Evolutionary conservation across 2,113 vertebrate species (phyloP).

Genomic region (Tor tambroides): DNA sequence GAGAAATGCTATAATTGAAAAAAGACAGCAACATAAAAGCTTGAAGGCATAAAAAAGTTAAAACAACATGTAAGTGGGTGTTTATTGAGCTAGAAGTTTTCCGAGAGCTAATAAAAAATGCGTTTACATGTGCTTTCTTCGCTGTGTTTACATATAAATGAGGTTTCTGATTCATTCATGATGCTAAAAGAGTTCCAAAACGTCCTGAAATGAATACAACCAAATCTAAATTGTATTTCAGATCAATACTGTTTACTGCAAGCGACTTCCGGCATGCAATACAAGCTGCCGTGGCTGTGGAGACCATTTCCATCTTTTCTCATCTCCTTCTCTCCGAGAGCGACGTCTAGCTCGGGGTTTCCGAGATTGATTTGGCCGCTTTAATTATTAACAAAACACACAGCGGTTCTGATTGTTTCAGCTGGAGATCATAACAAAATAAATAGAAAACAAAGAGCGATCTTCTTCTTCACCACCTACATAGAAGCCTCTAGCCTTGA

Average conservation of each 20-base stretch:
- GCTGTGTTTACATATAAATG: no score
- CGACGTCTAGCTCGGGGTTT: constrained; percentile 7
- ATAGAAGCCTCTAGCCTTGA: constrained; percentile 66
- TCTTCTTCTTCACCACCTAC: constrained; percentile 57
- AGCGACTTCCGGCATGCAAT: background rate
- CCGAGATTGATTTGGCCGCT: constrained; percentile 14
- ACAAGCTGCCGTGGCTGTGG: background rate
- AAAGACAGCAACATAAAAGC: background rate
- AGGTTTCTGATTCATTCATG: background rate
- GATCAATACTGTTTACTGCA: background rate
- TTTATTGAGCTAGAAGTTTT: constrained; percentile 36
- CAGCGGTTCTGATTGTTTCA: constrained; percentile 59
- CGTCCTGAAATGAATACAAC: background rate
- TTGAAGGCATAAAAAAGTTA: constrained; percentile 30
- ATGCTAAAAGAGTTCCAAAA: background rate
- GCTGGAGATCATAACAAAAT: constrained; percentile 63
- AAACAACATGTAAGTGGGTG: constrained; percentile 42
- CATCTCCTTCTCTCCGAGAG: constrained; percentile 42
- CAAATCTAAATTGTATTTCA: background rate
- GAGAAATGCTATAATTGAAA: constrained; percentile 24
- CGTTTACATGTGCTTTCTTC: background rate
- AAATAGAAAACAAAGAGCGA: constrained; percentile 60
- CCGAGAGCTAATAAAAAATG: constrained; percentile 19
- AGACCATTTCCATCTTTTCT: background rate
- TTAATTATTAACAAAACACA: constrained; percentile 50